These are phyloP conservation scores for Crocodylus rhombifer DNA, from an alignment of 2,797 vertebrate genomes.

Conservation along the genomic window DNA sequence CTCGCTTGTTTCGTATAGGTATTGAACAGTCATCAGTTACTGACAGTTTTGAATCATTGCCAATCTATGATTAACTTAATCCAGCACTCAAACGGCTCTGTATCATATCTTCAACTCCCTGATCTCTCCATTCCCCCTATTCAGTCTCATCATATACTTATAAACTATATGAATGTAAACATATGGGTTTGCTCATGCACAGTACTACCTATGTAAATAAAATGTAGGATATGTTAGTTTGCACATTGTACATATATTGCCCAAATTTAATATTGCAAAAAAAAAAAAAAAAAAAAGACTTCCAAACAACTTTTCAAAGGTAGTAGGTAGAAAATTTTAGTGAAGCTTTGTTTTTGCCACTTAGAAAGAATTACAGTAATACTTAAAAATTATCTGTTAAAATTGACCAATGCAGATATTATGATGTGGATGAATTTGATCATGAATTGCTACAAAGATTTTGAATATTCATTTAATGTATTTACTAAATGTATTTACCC, in stretches of 20 bases:
- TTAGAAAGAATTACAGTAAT: conserved; percentile 10
- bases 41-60: not conserved
- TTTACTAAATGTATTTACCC: not conserved
- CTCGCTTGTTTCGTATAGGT: not conserved
- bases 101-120: not conserved
- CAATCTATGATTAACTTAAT: not conserved
- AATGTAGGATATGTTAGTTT: not conserved
- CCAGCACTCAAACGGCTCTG: not conserved
- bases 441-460: not conserved
- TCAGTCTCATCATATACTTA: not conserved
- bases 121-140: not conserved
- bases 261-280: not conserved
- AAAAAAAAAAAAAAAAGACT: not conserved
- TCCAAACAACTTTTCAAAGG: not conserved
- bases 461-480: not conserved
- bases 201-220: conserved; percentile 2
- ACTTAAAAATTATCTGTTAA: not conserved
- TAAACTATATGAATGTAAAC: not conserved
- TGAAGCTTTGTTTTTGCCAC: not conserved
- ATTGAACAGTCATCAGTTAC: not conserved
- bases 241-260: not conserved
- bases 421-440: not conserved
- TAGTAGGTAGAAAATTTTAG: not conserved
- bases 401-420: not conserved
- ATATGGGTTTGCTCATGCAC: not conserved